phyloP scores from a whole-genome alignment of 2,888 invertebrate species.

The Aplocera efformata region DNA sequence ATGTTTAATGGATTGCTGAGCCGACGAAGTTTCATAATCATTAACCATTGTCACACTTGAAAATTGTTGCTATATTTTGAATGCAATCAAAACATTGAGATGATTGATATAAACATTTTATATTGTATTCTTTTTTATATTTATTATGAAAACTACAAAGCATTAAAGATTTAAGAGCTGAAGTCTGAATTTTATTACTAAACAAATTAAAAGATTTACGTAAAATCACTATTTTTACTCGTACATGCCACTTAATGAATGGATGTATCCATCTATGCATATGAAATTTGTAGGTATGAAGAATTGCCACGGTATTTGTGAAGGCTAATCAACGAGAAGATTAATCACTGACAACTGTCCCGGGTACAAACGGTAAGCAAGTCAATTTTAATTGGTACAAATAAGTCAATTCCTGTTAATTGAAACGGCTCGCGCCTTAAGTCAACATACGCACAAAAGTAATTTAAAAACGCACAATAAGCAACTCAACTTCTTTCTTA shows the following conservation, averaged over 20 bases:
- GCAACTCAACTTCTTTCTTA: slow-evolving; percentile 63
- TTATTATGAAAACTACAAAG: no score
- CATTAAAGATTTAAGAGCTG: no score
- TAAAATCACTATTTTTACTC: no score
- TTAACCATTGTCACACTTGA: slow-evolving; percentile 51
- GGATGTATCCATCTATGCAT: no score
- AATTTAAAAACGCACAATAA: slow-evolving; percentile 66
- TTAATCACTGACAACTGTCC: no score
- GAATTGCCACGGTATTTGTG: no score
- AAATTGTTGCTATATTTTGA: slow-evolving; percentile 26
- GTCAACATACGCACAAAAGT: slow-evolving; percentile 20
- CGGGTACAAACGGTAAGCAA: slow-evolving; percentile 19
- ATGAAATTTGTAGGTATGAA: no score
- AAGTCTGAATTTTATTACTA: no score
- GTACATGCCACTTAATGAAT: no score
- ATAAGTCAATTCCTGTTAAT: slow-evolving; percentile 31
- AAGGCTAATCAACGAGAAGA: no score
- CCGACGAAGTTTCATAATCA: slow-evolving; percentile 63
- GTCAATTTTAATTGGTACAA: slow-evolving; percentile 29
- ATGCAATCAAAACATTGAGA: slow-evolving; percentile 30
- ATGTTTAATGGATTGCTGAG: slow-evolving; percentile 71
- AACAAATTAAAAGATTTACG: no score
- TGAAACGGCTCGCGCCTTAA: slow-evolving; percentile 27
- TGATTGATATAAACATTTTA: not conserved
- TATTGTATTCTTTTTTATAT: no score